A percentile compares a stretch with the other conserved stretches of the same genome.
phyloP scores from a whole-genome alignment of 2,888 invertebrate species.

The Bhutanitis thaidina region DNA sequence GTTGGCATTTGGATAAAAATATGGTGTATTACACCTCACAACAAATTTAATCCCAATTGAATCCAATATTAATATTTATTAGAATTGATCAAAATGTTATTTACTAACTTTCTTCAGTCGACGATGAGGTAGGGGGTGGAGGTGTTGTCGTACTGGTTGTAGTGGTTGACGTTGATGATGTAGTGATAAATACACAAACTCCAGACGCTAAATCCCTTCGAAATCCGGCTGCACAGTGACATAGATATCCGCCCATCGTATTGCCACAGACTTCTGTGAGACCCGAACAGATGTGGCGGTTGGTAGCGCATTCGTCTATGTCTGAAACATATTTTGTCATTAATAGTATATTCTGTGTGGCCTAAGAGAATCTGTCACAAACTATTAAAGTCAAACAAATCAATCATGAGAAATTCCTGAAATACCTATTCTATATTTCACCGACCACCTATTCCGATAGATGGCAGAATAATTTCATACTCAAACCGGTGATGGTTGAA shows the following conservation, averaged over 20 bases:
- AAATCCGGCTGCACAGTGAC: constrained; percentile 90
- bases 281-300: constrained; percentile 77
- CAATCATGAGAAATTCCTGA: too few relatives aligned
- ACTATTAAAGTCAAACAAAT: too few relatives aligned
- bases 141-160: constrained; percentile 22
- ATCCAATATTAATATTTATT: too few relatives aligned
- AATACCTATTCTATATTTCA: too few relatives aligned
- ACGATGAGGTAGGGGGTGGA: constrained; percentile 11
- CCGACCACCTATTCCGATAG: too few relatives aligned
- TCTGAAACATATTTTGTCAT: constrained; percentile 68
- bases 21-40: too few relatives aligned
- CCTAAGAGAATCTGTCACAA: background rate
- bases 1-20: too few relatives aligned
- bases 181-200: constrained; percentile 34
- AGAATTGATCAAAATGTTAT: background rate
- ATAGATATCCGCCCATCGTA: constrained; percentile 91
- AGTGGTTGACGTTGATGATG: constrained; percentile 10
- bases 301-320: constrained; percentile 86
- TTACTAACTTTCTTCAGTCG: constrained; percentile 32
- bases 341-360: background rate
- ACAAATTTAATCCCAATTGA: too few relatives aligned
- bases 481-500: too few relatives aligned
- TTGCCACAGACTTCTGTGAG: constrained; percentile 87
- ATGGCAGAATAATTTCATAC: too few relatives aligned
- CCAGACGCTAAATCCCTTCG: constrained; percentile 79